Conservation (phyloP, 2,888 invertebrate genomes). For the Germaria angustata region DNA sequence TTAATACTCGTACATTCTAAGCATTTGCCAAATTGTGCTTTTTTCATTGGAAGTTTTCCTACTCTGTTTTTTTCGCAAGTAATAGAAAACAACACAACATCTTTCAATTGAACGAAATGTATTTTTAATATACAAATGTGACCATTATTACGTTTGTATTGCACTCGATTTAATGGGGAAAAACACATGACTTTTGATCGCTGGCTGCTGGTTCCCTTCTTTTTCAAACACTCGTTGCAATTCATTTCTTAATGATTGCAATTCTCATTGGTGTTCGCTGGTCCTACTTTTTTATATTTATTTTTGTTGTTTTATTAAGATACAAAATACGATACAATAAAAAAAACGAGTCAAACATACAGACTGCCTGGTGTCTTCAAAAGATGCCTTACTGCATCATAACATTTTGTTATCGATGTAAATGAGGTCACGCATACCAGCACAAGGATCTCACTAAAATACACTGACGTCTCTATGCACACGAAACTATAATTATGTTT, state of each 20-base stretch:
- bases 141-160: constrained; percentile 51
- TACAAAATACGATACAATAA: neutral
- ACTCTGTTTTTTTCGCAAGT: neutral
- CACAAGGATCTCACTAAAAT: constrained; percentile 5
- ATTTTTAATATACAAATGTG: constrained; percentile 26
- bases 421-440: constrained; percentile 51
- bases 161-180: constrained; percentile 15
- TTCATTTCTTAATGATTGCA: constrained; percentile 32
- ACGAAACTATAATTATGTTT: constrained; percentile 29
- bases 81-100: neutral
- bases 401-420: constrained; percentile 6
- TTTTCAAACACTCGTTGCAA: constrained; percentile 14
- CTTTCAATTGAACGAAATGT: constrained; percentile 23
- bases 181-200: constrained; percentile 14
- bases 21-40: constrained; percentile 23
- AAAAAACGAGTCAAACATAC: neutral
- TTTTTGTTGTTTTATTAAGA: neutral
- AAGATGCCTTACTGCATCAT: constrained; percentile 25
- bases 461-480: neutral
- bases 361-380: constrained; percentile 60
- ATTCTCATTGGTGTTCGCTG: constrained; percentile 31
- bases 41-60: neutral
- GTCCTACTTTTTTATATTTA: constrained; percentile 1
- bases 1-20: no score
- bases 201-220: constrained; percentile 13